A percentile compares a stretch with the other conserved stretches of the same genome.
Evolutionary conservation across 2,888 invertebrate species (phyloP).

Genomic region (Cephus spinipes): DNA sequence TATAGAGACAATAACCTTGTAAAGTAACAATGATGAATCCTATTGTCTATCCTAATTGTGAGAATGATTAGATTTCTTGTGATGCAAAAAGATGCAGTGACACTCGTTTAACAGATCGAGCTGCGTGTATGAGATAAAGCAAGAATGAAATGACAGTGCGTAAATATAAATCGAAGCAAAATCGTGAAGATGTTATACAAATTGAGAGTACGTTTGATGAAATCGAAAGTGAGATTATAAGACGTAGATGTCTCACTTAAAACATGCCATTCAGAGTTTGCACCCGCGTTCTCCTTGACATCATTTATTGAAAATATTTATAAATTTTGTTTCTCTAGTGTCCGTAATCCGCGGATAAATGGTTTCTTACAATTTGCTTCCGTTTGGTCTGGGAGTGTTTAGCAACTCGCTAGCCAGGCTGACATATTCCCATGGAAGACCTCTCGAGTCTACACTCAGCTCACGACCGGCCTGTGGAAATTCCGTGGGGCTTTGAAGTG

Average conservation of each 20-base stretch:
- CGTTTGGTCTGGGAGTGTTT: conserved; percentile 53
- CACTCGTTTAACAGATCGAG: not conserved
- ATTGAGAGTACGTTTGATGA: not conserved
- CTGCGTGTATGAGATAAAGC: not conserved
- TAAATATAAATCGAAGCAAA: not conserved
- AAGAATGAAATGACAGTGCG: not conserved
- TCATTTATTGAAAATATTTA: not conserved
- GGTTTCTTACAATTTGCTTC: conserved; percentile 57
- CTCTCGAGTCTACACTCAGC: conserved; percentile 61
- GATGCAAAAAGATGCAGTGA: not conserved
- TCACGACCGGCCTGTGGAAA: conserved; percentile 59
- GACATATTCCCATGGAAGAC: conserved; percentile 68
- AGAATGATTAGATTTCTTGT: not conserved
- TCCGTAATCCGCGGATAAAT: not conserved
- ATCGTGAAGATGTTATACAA: not conserved
- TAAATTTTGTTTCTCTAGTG: not conserved
- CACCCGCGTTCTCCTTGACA: not conserved
- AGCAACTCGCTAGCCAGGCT: conserved; percentile 63
- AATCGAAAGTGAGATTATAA: not conserved
- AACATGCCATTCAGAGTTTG: not conserved
- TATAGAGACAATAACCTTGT: not conserved
- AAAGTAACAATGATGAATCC: not conserved
- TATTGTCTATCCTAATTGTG: not conserved
- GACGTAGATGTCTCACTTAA: not conserved
- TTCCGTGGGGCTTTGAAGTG: conserved; percentile 71